These are phyloP conservation scores for Drosophila trapezifrons DNA, from an alignment of 1,140 invertebrate species.

Conservation along the genomic window DNA sequence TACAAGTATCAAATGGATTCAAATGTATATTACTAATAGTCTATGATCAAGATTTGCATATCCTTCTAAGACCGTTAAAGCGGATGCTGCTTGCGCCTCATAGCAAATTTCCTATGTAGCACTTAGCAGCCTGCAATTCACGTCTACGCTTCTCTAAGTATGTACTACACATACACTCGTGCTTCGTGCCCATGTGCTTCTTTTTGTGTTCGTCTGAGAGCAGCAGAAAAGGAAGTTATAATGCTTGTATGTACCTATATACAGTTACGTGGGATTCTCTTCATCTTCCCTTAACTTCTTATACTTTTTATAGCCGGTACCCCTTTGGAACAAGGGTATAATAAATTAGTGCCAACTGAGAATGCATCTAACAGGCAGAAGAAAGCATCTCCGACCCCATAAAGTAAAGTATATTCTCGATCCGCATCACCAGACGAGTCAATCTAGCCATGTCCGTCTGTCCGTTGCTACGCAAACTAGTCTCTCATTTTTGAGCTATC, in stretches of 20 bases:
- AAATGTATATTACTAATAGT: no score
- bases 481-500: no score
- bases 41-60: no score
- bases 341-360: no score
- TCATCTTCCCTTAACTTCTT: conserved; percentile 22
- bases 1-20: no score
- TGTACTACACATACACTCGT: conserved; percentile 13
- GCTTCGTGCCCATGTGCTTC: conserved; percentile 31
- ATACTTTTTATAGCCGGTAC: conserved; percentile 15
- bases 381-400: no score
- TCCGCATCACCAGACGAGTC: no score
- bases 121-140: conserved; percentile 4
- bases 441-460: no score
- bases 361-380: no score
- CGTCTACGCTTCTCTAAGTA: conserved; percentile 28
- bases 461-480: no score
- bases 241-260: conserved; percentile 38
- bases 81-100: background rate
- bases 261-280: conserved; percentile 26
- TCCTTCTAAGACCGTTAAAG: background rate
- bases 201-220: conserved; percentile 23
- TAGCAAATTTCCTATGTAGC: conserved; percentile 37
- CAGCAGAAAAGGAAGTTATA: conserved; percentile 14
- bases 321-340: no score
- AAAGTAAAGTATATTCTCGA: no score